Conservation (phyloP, 2,113 vertebrate genomes). For the Acanthisitta chloris region DNA sequence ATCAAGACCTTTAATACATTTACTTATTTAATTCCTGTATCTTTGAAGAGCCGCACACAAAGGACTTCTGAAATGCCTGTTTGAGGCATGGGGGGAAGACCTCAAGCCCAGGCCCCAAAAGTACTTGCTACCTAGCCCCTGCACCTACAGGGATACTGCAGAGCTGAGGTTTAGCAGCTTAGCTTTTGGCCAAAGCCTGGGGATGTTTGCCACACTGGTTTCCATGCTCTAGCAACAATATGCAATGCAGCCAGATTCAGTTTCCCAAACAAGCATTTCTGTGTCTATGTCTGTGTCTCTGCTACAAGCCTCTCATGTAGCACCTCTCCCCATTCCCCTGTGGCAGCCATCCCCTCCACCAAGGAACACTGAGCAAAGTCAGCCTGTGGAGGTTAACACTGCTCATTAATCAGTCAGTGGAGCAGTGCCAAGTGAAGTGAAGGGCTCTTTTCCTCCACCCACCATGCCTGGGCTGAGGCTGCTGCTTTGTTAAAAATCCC, state of each 20-base stretch:
- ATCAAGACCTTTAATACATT: neutral
- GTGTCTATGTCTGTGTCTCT: neutral
- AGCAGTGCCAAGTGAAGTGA: neutral
- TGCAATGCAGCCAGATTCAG: neutral
- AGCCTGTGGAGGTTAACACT: neutral
- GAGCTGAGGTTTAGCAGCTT: neutral
- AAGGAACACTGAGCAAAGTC: neutral
- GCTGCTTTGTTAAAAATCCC: neutral
- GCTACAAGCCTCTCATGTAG: neutral
- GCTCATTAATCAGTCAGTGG: neutral
- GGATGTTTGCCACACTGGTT: neutral
- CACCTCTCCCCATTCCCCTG: neutral
- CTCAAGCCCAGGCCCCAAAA: neutral
- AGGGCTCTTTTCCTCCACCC: neutral
- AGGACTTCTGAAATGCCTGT: neutral
- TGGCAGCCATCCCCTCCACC: neutral
- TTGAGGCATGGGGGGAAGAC: neutral
- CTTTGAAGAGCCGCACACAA: neutral
- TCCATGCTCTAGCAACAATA: fast-evolving
- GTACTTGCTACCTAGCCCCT: neutral
- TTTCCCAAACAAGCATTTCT: neutral
- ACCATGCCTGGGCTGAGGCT: neutral
- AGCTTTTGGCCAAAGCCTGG: neutral
- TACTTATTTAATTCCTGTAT: neutral
- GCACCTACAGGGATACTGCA: fast-evolving